These are phyloP conservation scores for Dendroctonus ponderosae DNA, from an alignment of 1,140 invertebrate species.

Conservation along the genomic window DNA sequence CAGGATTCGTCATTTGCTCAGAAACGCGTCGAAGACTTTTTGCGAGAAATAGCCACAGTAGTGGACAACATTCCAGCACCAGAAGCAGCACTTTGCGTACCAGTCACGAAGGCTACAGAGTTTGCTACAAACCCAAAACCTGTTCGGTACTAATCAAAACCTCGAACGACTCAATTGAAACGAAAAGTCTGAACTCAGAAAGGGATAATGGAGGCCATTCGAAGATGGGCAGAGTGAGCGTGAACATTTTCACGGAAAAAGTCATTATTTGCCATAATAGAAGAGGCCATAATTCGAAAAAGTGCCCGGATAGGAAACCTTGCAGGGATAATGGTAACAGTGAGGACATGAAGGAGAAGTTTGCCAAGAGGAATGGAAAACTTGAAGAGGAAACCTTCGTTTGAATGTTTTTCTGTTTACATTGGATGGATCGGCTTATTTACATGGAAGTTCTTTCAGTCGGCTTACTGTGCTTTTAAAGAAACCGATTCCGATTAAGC, in stretches of 20 bases:
- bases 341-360: conserved; percentile 9
- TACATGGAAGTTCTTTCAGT: too few relatives aligned
- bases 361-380: conserved; percentile 24
- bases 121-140: conserved; percentile 43
- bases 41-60: conserved; percentile 47
- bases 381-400: conserved; percentile 39
- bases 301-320: background rate
- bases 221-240: conserved; percentile 14
- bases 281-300: conserved; percentile 4
- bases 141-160: conserved; percentile 44
- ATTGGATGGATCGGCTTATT: too few relatives aligned
- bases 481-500: too few relatives aligned
- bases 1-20: conserved; percentile 69
- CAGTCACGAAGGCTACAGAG: conserved; percentile 44
- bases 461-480: too few relatives aligned
- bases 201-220: conserved; percentile 21
- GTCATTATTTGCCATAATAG: conserved; percentile 34
- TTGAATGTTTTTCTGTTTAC: conserved; percentile 7
- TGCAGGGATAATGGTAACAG: background rate
- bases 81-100: conserved; percentile 51
- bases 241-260: conserved; percentile 39
- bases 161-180: conserved; percentile 41
- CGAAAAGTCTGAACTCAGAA: conserved; percentile 39
- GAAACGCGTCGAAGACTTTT: conserved; percentile 51
- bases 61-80: conserved; percentile 51